Evolutionary conservation across 1,140 invertebrate species (phyloP).

Genomic region (Microplitis mediator): DNA sequence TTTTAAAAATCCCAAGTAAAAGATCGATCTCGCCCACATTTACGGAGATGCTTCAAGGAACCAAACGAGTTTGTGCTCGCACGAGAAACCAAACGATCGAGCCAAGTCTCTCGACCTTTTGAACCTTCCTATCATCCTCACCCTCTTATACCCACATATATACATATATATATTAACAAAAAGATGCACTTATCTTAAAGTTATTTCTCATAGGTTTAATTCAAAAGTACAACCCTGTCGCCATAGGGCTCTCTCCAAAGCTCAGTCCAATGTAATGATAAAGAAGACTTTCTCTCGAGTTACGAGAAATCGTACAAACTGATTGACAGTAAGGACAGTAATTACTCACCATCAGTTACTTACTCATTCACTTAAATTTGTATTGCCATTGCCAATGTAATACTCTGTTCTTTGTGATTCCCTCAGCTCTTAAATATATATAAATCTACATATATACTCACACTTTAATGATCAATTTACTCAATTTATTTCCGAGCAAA

Average conservation of each 20-base stretch:
- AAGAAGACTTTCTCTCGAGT: background rate
- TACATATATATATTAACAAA: background rate
- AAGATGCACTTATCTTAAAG: background rate
- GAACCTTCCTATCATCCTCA: slow-evolving; percentile 19
- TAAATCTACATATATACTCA: too few relatives aligned
- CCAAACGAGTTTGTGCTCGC: slow-evolving; percentile 28
- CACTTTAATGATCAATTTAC: too few relatives aligned
- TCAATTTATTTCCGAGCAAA: too few relatives aligned
- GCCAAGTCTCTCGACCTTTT: slow-evolving; percentile 24
- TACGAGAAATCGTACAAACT: background rate
- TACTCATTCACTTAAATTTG: background rate
- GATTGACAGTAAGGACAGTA: slow-evolving; percentile 12
- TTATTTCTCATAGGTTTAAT: background rate
- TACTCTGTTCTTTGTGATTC: background rate
- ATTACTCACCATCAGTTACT: background rate
- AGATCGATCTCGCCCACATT: slow-evolving; percentile 26
- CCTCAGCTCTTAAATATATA: background rate
- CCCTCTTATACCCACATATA: background rate
- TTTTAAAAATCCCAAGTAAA: background rate
- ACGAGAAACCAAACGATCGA: slow-evolving; percentile 20
- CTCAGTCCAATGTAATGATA: too few relatives aligned
- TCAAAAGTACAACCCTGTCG: slow-evolving; percentile 12
- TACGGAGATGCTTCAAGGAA: slow-evolving; percentile 25
- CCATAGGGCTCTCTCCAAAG: background rate
- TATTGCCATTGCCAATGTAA: background rate